phyloP scores from a whole-genome alignment of 2,888 invertebrate genomes.

The Plebejus melissa region DNA sequence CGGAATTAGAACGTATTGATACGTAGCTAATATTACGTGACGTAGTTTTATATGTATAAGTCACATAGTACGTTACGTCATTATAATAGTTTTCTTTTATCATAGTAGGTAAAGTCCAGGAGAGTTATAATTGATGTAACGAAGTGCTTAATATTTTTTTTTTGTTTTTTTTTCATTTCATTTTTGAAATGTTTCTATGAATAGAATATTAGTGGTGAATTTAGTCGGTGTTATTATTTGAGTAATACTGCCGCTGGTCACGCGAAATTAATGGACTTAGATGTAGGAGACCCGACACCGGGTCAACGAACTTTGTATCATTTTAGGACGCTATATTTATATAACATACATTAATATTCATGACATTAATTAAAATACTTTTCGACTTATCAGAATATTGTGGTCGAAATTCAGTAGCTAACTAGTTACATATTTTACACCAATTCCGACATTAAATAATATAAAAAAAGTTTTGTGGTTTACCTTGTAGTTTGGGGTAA shows the following conservation, averaged over 20 bases:
- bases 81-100: neutral
- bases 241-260: slow-evolving; percentile 7
- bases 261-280: slow-evolving; percentile 19
- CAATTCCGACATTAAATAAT: too few relatives aligned
- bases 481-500: neutral
- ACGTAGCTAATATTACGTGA: neutral
- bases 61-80: too few relatives aligned
- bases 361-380: neutral
- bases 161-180: neutral
- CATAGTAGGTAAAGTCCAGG: neutral
- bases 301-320: slow-evolving; percentile 5
- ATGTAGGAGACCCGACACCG: neutral
- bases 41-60: too few relatives aligned
- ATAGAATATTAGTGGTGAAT: neutral
- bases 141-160: neutral
- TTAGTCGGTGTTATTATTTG: neutral
- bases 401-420: neutral
- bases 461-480: neutral
- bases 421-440: neutral
- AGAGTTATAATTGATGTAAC: neutral
- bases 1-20: neutral
- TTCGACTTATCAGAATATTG: neutral
- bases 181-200: neutral
- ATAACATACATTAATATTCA: neutral
- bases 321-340: slow-evolving; percentile 15